Base-by-base conservation (phyloP, 2,888 invertebrate genomes). In the Cylindroiulus punctatus region DNA sequence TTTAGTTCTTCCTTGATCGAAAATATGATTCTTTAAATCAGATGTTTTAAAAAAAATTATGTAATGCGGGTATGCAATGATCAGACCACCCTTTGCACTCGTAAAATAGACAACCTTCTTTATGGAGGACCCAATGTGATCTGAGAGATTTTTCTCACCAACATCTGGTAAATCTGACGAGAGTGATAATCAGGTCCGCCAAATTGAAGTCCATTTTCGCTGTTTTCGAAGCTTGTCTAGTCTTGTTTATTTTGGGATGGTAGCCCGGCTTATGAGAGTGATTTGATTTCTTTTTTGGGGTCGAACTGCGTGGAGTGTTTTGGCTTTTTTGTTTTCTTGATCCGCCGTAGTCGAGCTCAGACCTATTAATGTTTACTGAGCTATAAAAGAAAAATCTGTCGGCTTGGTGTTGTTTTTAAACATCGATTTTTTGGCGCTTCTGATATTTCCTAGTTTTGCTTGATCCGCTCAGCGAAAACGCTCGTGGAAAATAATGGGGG, bases 331-430 rank as follows among this genome's bases (percentile, higher is more conserved):
- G 26, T 76, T 76, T 76, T 76, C 76, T 30, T 76, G 76, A 76
- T 76, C 76, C 76, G 30, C 30, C 0, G 10, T 14, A 76, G 30
- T 22, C 22, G 76, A 30, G 76, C 76, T 76, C 76, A 76, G 76
- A 76, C 76, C 76, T 76, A 76, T 76, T 76, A 76, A 76, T 76
- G 76, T 76, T 76, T 76, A 76, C 76, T 76, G 76, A 30, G 76
- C 76, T 76, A 76, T 76, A 76, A 76, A 76, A 76, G 76, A 76
- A 76, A 76, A 76, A 30, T 30, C 30, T 30, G 76, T 76, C 76
- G 76, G 36, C 30, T 22, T 76, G 30, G 76, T 76, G 76, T 76
- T 76, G 76, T 76, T 76, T 44, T 76, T 76, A 76, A 76, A 30
- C 76, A 76, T 76, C 76, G 76, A 76, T 76, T 76, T 76, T 76